Base-by-base conservation (phyloP, 2,888 invertebrate genomes). In the Philereme transversata region DNA sequence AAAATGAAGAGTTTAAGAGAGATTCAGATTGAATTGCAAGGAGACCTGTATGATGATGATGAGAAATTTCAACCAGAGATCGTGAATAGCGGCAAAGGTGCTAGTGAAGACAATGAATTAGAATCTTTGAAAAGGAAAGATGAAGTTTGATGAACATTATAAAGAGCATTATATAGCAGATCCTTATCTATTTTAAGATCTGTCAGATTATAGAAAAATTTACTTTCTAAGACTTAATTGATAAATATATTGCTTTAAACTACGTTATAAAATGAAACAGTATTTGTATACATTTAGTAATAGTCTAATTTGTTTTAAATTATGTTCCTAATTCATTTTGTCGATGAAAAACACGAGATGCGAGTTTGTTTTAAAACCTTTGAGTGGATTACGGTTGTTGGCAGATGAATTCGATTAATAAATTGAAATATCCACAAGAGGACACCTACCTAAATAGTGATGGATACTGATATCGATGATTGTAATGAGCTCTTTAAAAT, bases 1-100 rank as follows among this genome's bases (percentile, higher is more conserved):
- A 93, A 90, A 67, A 93, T 93, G 0, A 94, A 93, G 67, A 93
- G 93, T 49, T 82, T 94, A 40, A 76, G 87, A 38, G 93, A 94
- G 62, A 94, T 94, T 51, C 93, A 94, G 70, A 83, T 90, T 41
- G 80, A 91, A 43, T 69, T 94, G 5, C 88, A 93, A 64, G 88
- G 89, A 5, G 69, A 74, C 40, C 47, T 70, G 1, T 79, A 79
- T 63, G 77, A 77, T 34, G 73, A 72, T 10, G 72, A 68, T n/a
- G 72, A 72, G 43, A 73, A 64, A 57, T 64, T 76, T 5, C 44
- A n/a, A 34, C 5, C 47, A 34, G n/a, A n/a, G 33, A n/a, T 10
- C 22, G 8, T 50, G 50, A 47, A 55, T 47, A 43, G 46, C 34
- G 43, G 0, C 40, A 7, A 47, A 6, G 49, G 36, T 8, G 43